Evolutionary conservation across 2,113 vertebrate genomes (phyloP).

Genomic region (Empidonax alnorum): DNA sequence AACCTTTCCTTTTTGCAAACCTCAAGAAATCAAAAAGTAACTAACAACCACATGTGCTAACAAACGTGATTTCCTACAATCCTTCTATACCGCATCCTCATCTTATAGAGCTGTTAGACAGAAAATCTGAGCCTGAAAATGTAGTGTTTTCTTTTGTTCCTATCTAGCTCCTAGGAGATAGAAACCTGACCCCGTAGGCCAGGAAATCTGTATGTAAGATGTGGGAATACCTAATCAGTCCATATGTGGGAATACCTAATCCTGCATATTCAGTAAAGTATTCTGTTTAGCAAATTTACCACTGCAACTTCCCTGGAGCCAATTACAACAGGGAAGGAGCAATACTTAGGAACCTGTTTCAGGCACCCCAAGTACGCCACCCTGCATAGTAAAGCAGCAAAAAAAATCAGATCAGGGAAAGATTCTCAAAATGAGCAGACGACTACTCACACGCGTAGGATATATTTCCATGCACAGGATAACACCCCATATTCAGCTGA

Average conservation of each 20-base stretch:
- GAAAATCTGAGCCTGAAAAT: neutral
- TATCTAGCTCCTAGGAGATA: neutral
- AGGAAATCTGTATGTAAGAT: neutral
- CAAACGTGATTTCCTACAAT: neutral
- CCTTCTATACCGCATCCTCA: neutral
- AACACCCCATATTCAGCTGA: neutral
- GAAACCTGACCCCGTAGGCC: neutral
- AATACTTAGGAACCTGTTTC: neutral
- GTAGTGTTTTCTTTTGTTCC: neutral
- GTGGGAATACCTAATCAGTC: too few species aligned
- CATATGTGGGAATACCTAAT: neutral
- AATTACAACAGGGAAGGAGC: neutral
- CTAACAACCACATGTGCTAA: neutral
- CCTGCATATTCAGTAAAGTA: neutral
- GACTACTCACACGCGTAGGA: accelerated
- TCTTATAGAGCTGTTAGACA: neutral
- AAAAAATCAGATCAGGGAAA: neutral
- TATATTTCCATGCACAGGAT: neutral
- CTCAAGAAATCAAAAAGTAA: neutral
- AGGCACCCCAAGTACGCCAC: neutral
- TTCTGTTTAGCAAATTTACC: neutral
- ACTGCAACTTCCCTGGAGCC: neutral
- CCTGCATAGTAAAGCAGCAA: neutral
- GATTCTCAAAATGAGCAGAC: neutral
- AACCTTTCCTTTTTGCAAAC: neutral